Conservation (phyloP, 2,113 vertebrate species). For the Equus przewalskii region DNA sequence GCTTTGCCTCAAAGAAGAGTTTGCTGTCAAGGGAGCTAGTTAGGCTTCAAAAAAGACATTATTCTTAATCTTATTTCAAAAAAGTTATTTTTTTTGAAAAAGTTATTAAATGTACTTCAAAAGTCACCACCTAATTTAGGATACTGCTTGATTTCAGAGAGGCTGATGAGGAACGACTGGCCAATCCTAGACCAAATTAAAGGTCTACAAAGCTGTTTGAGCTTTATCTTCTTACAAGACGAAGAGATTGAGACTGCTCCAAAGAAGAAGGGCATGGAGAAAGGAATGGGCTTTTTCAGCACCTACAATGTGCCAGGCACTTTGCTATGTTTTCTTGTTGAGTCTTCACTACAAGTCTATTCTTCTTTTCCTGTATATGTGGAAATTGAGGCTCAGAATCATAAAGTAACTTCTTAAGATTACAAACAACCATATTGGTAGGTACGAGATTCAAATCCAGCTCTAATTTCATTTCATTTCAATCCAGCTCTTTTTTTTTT, state of each 20-base stretch:
- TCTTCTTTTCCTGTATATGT: not conserved
- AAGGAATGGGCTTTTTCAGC: not conserved
- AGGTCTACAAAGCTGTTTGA: not conserved
- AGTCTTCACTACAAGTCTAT: not conserved
- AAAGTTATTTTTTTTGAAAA: not conserved
- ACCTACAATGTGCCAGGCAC: not conserved
- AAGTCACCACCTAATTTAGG: conserved; percentile 12
- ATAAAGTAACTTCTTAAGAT: not conserved
- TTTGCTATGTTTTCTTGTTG: not conserved
- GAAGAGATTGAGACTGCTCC: not conserved
- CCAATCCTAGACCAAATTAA: not conserved
- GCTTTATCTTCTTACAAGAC: not conserved
- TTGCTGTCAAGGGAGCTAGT: not conserved
- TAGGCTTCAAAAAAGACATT: not conserved
- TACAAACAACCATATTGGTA: not conserved
- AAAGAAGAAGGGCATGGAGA: not conserved
- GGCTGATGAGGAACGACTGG: not conserved
- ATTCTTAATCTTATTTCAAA: conserved; percentile 15
- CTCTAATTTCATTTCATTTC: not conserved
- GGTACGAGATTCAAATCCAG: not conserved
- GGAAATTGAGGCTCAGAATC: not conserved
- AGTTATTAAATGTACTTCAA: not conserved
- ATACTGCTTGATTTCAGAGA: conserved; percentile 24
- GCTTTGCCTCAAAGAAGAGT: conserved; percentile 5
- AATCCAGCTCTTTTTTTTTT: not conserved